Evolutionary conservation across 2,797 vertebrate species (phyloP), one percentile per base, ranked within the genome.

Genomic region (Limosa lapponica): DNA sequence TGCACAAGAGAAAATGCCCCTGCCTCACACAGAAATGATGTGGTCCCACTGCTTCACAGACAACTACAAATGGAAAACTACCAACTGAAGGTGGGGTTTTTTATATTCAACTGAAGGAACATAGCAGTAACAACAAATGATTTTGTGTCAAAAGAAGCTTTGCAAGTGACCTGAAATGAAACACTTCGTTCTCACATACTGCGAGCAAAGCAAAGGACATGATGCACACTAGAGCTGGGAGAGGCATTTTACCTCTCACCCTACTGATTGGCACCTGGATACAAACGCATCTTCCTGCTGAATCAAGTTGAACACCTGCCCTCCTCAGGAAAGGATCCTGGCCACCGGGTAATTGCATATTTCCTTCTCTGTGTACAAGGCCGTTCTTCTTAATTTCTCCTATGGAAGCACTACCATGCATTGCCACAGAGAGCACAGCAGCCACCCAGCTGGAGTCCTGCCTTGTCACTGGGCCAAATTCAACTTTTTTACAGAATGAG

Each of bases 331-430:
- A 84, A 55, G 19, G 41, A 88, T 66, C 18, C 54, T 62, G 44
- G 14, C 18, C 30, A 20, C 37, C 1, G 2, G 46, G 11, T 6
- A 83, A 55, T 19, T 0, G 0, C 1, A 1, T 44, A 49, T 54
- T 80, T 75, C n/a, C 2, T 0, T 55, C 52, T 75, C 58, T 48
- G 10, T 67, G 24, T 32, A 69, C 0, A 2, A 51, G 25, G 25
- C 24, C 22, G 28, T 27, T 55, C 3, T 54, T 73, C 61, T 59
- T 58, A 23, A 64, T 64, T 65, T 65, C 44, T 81, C 16, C 27
- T 10, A 6, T 16, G 10, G 69, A 81, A 80, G 19, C 27, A 41
- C 34, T 59, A 19, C 20, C 62, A 43, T 0, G 1, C 27, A 20
- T 36, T 61, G 16, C 34, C 57, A 48, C 2, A 0, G 37, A 79